phyloP scores from a whole-genome alignment of 2,888 invertebrate species.

The Agriopis marginaria region DNA sequence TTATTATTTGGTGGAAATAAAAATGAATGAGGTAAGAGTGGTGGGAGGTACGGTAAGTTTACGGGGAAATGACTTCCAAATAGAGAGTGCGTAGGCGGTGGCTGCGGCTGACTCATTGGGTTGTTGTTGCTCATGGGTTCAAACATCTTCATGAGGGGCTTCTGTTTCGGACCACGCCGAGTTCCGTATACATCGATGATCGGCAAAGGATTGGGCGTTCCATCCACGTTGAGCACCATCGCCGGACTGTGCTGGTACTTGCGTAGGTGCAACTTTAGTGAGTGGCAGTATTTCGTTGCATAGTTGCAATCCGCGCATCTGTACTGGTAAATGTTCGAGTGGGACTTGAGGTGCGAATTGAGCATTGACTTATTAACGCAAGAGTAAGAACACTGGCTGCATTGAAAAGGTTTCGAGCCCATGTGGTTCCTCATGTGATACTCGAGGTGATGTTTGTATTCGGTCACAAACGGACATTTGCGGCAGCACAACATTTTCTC shows the following conservation, averaged over 20 bases:
- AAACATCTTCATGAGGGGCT: slow-evolving; percentile 73
- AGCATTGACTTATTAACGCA: slow-evolving; percentile 99
- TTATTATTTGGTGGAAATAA: slow-evolving; percentile 82
- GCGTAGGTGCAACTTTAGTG: slow-evolving; percentile 96
- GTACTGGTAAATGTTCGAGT: slow-evolving; percentile 96
- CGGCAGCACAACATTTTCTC: slow-evolving; percentile 97
- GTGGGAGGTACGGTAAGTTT: slow-evolving; percentile 78
- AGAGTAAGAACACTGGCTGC: slow-evolving; percentile 94
- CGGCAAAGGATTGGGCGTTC: slow-evolving; percentile 94
- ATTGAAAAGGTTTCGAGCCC: slow-evolving; percentile 98
- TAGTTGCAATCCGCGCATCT: slow-evolving; percentile 97
- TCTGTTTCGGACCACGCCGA: slow-evolving; percentile 93
- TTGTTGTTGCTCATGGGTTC: slow-evolving; percentile 66
- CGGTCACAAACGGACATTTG: slow-evolving; percentile 98
- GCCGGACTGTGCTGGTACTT: slow-evolving; percentile 97
- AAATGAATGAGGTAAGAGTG: slow-evolving; percentile 80
- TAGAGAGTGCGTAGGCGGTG: slow-evolving; percentile 70
- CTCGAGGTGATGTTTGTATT: slow-evolving; percentile 99
- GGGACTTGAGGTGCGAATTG: slow-evolving; percentile 98
- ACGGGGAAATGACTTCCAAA: slow-evolving; percentile 80
- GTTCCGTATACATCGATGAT: slow-evolving; percentile 97
- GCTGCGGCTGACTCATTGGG: slow-evolving; percentile 54
- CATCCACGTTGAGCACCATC: slow-evolving; percentile 95
- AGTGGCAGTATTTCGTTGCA: slow-evolving; percentile 99
- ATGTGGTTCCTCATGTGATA: slow-evolving; percentile 98